Evolutionary conservation across 2,797 vertebrate species (phyloP).

Genomic region (Sebastes itinus): DNA sequence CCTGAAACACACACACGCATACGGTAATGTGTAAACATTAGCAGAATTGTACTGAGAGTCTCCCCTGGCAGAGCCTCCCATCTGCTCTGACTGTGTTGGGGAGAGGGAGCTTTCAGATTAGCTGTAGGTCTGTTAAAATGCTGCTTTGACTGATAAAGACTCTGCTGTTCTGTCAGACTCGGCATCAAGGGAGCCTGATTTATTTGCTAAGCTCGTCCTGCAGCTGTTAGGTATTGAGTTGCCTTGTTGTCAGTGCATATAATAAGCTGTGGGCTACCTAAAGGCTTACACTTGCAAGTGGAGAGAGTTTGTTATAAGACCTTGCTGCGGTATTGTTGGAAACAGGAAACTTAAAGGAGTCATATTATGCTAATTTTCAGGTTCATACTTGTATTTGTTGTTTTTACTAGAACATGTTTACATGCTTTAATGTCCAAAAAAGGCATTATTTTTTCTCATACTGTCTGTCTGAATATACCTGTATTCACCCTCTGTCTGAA

Average conservation of each 20-base stretch:
- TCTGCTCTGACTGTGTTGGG: conserved; percentile 69
- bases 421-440: neutral
- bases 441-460: neutral
- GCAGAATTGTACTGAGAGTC: conserved; percentile 65
- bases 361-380: neutral
- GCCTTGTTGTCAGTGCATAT: conserved; percentile 66
- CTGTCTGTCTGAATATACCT: neutral
- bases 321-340: conserved; percentile 3
- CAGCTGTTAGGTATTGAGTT: conserved; percentile 76
- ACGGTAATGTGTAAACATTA: conserved; percentile 70
- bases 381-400: neutral
- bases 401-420: neutral
- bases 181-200: conserved; percentile 69
- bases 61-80: conserved; percentile 70
- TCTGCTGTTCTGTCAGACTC: conserved; percentile 67
- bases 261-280: conserved; percentile 56
- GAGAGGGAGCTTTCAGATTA: conserved; percentile 65
- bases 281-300: conserved; percentile 53
- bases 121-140: conserved; percentile 72
- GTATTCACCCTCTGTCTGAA: neutral
- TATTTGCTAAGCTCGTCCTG: conserved; percentile 73
- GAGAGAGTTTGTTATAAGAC: conserved; percentile 52
- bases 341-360: neutral
- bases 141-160: conserved; percentile 76
- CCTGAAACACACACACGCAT: conserved; percentile 48